phyloP scores from a whole-genome alignment of 2,797 vertebrate genomes.

The Myotis pilosus region DNA sequence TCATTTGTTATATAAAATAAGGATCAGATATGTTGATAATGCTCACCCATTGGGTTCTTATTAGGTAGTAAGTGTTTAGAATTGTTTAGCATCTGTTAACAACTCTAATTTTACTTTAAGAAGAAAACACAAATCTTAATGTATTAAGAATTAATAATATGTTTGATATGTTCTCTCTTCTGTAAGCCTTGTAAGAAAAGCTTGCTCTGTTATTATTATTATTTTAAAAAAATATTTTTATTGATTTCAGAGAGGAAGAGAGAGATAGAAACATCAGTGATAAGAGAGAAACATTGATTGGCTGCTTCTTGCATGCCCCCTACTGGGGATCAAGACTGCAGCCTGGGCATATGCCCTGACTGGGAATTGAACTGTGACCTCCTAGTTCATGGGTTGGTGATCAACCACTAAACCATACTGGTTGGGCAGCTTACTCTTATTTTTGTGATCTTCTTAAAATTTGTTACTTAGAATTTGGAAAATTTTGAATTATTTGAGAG shows the following conservation, averaged over 20 bases:
- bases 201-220: background rate
- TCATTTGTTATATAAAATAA: conserved; percentile 3
- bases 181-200: conserved; percentile 47
- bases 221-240: too few relatives aligned
- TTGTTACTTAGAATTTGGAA: background rate
- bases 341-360: too few relatives aligned
- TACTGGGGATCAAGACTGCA: too few relatives aligned
- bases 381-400: too few relatives aligned
- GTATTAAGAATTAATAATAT: background rate
- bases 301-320: too few relatives aligned
- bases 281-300: too few relatives aligned
- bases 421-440: too few relatives aligned
- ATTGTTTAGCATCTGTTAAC: background rate
- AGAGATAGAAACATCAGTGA: too few relatives aligned
- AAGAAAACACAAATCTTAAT: conserved; percentile 1
- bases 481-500: conserved; percentile 32
- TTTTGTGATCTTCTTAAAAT: conserved; percentile 42
- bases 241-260: too few relatives aligned
- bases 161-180: background rate
- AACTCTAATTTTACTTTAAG: conserved; percentile 29
- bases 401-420: too few relatives aligned
- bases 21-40: background rate
- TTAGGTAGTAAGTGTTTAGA: background rate
- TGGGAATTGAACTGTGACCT: too few relatives aligned
- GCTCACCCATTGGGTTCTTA: background rate